A percentile compares a stretch with the other conserved stretches of the same genome.
These are phyloP conservation scores for Netelia virgata DNA, from an alignment of 2,888 invertebrate species.

Conservation along the genomic window DNA sequence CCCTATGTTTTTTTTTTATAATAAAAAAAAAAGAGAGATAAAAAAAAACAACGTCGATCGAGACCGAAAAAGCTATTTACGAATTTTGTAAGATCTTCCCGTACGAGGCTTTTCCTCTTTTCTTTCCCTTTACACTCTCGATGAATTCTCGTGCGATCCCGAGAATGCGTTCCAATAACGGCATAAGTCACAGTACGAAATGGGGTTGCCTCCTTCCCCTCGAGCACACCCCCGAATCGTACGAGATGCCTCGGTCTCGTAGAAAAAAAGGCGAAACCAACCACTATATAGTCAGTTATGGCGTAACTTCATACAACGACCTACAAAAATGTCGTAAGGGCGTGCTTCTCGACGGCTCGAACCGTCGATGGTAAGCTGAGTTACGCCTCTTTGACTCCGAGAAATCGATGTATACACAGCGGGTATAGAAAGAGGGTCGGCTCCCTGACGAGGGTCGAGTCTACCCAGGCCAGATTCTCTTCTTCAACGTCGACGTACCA, in stretches of 20 bases:
- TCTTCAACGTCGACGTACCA: conserved; percentile 1
- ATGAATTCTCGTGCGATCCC: not conserved
- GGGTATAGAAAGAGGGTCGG: conserved; percentile 20
- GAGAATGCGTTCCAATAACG: conserved; percentile 44
- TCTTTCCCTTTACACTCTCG: not conserved
- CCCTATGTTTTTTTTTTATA: not conserved
- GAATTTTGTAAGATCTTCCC: not conserved
- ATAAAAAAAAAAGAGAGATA: not conserved
- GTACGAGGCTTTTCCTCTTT: not conserved
- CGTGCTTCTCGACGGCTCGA: not conserved
- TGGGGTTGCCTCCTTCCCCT: not conserved
- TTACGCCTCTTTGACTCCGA: not conserved
- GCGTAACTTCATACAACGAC: not conserved
- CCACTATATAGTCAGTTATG: not conserved
- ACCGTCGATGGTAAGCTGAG: not conserved
- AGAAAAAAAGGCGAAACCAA: not conserved
- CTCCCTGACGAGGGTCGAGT: conserved; percentile 32
- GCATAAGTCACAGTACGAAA: conserved; percentile 39
- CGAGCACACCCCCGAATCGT: not conserved
- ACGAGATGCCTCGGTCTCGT: not conserved
- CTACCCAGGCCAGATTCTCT: conserved; percentile 39
- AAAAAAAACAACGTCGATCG: not conserved
- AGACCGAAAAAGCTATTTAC: not conserved
- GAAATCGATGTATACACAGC: not conserved
- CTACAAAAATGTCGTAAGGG: not conserved